These are phyloP conservation scores for Dicaeum eximium DNA, from an alignment of 2,113 vertebrate genomes.

Conservation along the genomic window DNA sequence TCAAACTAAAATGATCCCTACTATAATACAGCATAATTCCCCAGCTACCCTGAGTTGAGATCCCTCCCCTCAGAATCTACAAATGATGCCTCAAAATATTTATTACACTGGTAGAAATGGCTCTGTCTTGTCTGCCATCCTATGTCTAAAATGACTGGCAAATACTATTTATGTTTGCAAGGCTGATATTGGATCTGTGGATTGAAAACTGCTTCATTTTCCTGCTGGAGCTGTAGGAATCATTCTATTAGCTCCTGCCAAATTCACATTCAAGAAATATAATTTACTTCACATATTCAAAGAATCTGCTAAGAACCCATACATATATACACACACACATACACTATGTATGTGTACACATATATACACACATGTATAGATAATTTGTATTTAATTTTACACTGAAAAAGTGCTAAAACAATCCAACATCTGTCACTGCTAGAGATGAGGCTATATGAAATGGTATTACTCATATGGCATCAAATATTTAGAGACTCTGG, in stretches of 20 bases:
- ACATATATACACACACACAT: background rate
- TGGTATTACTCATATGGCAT: background rate
- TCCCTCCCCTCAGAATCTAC: background rate
- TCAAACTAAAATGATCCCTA: background rate
- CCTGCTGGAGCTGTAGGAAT: background rate
- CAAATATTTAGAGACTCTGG: background rate
- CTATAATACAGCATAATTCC: background rate
- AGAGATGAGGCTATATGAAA: background rate
- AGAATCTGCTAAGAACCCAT: background rate
- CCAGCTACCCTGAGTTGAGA: background rate
- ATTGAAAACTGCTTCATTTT: background rate
- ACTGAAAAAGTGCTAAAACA: background rate
- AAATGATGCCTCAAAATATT: background rate
- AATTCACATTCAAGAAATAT: background rate
- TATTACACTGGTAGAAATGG: background rate
- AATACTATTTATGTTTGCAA: background rate
- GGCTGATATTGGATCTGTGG: background rate
- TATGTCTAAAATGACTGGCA: background rate
- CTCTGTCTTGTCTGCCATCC: background rate
- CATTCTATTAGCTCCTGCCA: background rate
- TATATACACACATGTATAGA: background rate
- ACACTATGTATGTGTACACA: background rate
- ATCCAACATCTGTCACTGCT: background rate
- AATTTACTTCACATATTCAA: conserved; percentile 1
- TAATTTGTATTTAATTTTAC: background rate